Conservation (phyloP, 2,888 invertebrate genomes). For the Zhengitettix transpicula region DNA sequence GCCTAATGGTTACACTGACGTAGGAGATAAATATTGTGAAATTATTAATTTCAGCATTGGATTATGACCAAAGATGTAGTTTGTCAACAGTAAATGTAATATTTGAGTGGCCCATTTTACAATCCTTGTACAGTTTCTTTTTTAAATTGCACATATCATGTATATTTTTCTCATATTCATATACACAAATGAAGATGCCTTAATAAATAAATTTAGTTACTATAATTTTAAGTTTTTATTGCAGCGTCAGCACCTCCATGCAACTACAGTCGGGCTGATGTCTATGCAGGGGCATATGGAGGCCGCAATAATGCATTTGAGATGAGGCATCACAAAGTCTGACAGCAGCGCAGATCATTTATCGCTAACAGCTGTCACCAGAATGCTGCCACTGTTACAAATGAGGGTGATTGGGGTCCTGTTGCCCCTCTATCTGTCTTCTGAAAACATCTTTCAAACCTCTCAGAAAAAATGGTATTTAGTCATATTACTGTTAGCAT, state of each 20-base stretch:
- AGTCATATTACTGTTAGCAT: too few species aligned
- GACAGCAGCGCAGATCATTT: constrained; percentile 22
- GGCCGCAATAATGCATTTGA: constrained; percentile 42
- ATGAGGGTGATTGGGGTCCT: too few species aligned
- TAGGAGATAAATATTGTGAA: too few species aligned
- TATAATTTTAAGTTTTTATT: neutral
- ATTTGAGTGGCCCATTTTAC: neutral
- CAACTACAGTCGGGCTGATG: constrained; percentile 34
- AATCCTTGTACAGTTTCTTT: neutral
- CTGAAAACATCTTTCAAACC: too few species aligned
- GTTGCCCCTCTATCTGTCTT: too few species aligned
- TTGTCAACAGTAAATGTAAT: too few species aligned
- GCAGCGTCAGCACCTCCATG: constrained; percentile 27
- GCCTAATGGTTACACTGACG: too few species aligned
- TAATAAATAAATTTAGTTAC: neutral
- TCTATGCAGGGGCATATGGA: constrained; percentile 58
- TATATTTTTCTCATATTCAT: neutral
- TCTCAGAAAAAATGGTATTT: too few species aligned
- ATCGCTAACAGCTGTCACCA: neutral
- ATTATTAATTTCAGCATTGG: too few species aligned
- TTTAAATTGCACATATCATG: neutral
- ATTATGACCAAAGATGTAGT: too few species aligned
- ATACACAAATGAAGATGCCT: neutral
- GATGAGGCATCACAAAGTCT: constrained; percentile 59
- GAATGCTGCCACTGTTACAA: neutral